Evolutionary conservation across 2,797 vertebrate species (phyloP).

Genomic region (Somateria mollissima): DNA sequence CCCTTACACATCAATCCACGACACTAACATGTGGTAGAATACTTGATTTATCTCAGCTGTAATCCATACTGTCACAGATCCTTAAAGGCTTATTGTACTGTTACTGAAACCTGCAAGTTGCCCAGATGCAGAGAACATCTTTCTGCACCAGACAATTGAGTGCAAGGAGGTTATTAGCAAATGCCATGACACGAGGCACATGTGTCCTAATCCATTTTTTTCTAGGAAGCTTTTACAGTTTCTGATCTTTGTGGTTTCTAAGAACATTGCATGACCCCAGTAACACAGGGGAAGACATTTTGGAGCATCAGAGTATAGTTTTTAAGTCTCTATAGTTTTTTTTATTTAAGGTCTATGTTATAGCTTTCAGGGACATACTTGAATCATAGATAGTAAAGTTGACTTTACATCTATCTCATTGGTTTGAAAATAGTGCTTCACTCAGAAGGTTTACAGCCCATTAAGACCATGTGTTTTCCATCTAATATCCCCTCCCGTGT

Average conservation of each 20-base stretch:
- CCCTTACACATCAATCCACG: not conserved
- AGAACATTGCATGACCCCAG: not conserved
- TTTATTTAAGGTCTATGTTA: constrained; percentile 5
- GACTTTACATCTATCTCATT: not conserved
- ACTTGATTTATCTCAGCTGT: constrained; percentile 31
- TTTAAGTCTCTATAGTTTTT: not conserved
- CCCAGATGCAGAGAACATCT: not conserved
- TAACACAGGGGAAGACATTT: not conserved
- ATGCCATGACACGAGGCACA: not conserved
- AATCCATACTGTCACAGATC: not conserved
- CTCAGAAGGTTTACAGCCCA: constrained; percentile 34
- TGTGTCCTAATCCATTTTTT: not conserved
- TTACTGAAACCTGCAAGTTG: constrained; percentile 15
- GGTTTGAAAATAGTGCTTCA: constrained; percentile 27
- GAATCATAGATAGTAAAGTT: not conserved
- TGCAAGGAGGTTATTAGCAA: not conserved
- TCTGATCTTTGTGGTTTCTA: not conserved
- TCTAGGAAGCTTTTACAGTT: not conserved
- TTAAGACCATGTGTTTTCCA: constrained; percentile 26
- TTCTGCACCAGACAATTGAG: not conserved
- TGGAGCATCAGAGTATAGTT: not conserved
- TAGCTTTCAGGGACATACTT: not conserved
- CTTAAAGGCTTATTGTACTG: constrained; percentile 10
- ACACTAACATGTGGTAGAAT: constrained; percentile 34
- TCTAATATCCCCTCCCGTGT: constrained; percentile 10